Evolutionary conservation across 2,797 vertebrate species (phyloP).

Genomic region (Hybognathus amarus): DNA sequence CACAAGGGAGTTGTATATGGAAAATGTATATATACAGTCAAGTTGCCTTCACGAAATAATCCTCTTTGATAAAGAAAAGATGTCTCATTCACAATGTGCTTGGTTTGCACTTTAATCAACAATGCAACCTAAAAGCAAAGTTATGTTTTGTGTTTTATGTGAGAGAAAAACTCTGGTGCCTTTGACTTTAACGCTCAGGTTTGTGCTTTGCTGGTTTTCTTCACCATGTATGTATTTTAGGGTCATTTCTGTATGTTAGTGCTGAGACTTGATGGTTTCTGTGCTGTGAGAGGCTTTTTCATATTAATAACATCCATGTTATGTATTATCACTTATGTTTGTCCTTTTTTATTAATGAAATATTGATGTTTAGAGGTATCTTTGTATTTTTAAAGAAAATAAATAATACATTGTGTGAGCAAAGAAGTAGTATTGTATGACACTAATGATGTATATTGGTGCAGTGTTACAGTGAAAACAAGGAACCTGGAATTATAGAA

Average conservation of each 20-base stretch:
- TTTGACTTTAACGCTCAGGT: slow-evolving; percentile 15
- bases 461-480: slow-evolving; percentile 2
- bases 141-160: background rate
- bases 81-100: background rate
- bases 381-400: slow-evolving; percentile 48
- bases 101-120: slow-evolving; percentile 47
- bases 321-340: slow-evolving; percentile 36
- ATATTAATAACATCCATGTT: slow-evolving; percentile 19
- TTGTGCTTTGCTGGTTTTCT: slow-evolving; percentile 21
- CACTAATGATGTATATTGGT: background rate
- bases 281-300: slow-evolving; percentile 12
- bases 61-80: slow-evolving; percentile 2
- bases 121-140: slow-evolving; percentile 36
- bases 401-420: slow-evolving; percentile 39
- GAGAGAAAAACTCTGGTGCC: background rate
- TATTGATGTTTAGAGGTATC: slow-evolving; percentile 21
- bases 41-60: background rate
- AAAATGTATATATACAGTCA: background rate
- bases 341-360: slow-evolving; percentile 32
- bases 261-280: slow-evolving; percentile 14
- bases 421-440: slow-evolving; percentile 3
- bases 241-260: slow-evolving; percentile 26
- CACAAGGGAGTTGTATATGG: background rate
- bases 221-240: background rate
- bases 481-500: background rate